Evolutionary conservation across 2,888 invertebrate species (phyloP).

Genomic region (Rotaria magnacalcarata): DNA sequence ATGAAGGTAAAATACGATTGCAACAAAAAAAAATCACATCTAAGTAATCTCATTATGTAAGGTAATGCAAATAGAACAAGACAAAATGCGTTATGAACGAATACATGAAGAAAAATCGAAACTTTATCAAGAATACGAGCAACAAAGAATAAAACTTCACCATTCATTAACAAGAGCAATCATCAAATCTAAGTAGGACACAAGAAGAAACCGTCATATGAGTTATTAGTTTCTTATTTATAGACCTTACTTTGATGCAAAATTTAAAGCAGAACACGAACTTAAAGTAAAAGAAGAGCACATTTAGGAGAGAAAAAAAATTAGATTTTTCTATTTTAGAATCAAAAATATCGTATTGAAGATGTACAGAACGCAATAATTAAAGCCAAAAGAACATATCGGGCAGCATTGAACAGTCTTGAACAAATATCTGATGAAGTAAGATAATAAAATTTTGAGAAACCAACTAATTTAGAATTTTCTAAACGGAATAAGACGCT

Average conservation of each 20-base stretch:
- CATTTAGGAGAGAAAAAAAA: neutral
- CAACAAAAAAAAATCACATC: neutral
- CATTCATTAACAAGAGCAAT: neutral
- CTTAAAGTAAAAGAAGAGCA: constrained; percentile 70
- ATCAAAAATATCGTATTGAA: constrained; percentile 76
- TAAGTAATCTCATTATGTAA: neutral
- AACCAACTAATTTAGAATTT: too few relatives aligned
- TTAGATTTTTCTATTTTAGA: neutral
- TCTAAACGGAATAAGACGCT: too few relatives aligned
- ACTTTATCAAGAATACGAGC: constrained; percentile 14
- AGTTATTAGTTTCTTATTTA: constrained; percentile 36
- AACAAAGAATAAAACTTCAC: neutral
- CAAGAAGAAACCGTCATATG: neutral
- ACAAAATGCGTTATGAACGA: neutral
- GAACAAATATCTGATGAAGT: constrained; percentile 82
- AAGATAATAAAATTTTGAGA: neutral
- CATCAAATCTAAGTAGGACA: neutral
- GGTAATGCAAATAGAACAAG: constrained; percentile 1
- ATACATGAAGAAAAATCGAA: constrained; percentile 30
- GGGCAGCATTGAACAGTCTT: constrained; percentile 74
- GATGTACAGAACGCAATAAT: constrained; percentile 74
- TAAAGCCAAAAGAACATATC: constrained; percentile 74
- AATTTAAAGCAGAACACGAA: constrained; percentile 76
- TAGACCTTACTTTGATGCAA: constrained; percentile 74
- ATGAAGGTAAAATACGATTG: neutral